Conservation (phyloP, 2,888 invertebrate species). For the Trissoscelio sp. region DNA sequence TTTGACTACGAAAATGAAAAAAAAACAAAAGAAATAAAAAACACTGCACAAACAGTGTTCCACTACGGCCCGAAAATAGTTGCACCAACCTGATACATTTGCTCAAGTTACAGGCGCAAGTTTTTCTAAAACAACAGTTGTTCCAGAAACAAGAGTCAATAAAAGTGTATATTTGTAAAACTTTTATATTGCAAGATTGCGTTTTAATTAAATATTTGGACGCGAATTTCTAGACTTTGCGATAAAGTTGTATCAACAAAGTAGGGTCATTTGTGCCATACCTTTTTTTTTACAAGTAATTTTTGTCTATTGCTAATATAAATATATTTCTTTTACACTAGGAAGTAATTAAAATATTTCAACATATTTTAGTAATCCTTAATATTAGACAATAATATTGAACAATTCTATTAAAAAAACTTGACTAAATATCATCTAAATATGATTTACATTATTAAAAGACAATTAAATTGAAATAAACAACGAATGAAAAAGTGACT, state of each 20-base stretch:
- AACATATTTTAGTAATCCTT: too few relatives aligned
- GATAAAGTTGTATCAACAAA: slow-evolving; percentile 7
- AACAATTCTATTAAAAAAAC: too few relatives aligned
- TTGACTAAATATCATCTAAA: slow-evolving; percentile 15
- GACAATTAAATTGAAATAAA: neutral
- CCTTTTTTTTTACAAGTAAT: slow-evolving; percentile 25
- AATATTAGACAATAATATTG: too few relatives aligned
- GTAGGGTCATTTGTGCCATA: neutral
- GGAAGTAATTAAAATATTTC: too few relatives aligned
- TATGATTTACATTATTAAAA: neutral
- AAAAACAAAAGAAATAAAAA: slow-evolving; percentile 24
- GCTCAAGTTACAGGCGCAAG: slow-evolving; percentile 53
- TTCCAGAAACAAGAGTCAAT: slow-evolving; percentile 47
- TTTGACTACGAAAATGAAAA: slow-evolving; percentile 29
- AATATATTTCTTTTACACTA: too few relatives aligned
- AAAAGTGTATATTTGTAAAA: slow-evolving; percentile 45
- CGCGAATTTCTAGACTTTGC: slow-evolving; percentile 15
- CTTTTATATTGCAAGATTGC: slow-evolving; percentile 29
- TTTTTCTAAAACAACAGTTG: slow-evolving; percentile 51
- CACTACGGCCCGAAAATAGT: slow-evolving; percentile 28
- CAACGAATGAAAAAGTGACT: slow-evolving; percentile 14
- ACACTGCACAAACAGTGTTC: slow-evolving; percentile 45
- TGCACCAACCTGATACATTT: slow-evolving; percentile 43
- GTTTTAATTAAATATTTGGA: slow-evolving; percentile 41
- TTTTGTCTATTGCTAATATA: too few relatives aligned